Conservation (phyloP, 1,140 invertebrate genomes). For the Olivierus martensii region DNA sequence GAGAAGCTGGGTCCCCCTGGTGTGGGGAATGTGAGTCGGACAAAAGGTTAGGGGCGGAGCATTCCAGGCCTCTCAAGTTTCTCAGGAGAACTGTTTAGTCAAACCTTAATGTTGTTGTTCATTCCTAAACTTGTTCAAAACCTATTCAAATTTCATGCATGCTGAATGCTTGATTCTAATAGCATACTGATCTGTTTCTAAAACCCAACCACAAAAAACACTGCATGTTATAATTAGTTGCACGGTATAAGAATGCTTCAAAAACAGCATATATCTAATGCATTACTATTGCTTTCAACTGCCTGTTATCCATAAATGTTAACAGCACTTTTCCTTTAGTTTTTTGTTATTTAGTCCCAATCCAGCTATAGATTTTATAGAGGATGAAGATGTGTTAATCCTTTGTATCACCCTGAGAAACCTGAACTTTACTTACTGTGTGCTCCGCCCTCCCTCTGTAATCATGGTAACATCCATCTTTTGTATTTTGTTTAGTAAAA, state of each 20-base stretch:
- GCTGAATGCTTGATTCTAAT: neutral
- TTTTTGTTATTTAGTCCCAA: neutral
- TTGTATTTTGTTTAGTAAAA: neutral
- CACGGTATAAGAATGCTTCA: neutral
- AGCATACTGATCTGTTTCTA: neutral
- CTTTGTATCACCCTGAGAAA: neutral
- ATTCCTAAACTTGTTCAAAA: neutral
- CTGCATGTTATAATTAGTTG: neutral
- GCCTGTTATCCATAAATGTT: neutral
- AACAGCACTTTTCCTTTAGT: neutral
- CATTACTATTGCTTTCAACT: neutral
- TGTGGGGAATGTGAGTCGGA: neutral
- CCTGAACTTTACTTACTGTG: neutral
- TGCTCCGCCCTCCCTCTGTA: neutral
- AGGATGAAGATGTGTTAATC: neutral
- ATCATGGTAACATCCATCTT: neutral
- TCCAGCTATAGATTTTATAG: neutral
- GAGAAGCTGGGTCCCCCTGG: neutral
- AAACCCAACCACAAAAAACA: neutral
- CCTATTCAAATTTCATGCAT: neutral
- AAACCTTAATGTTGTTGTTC: neutral
- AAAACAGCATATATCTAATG: neutral
- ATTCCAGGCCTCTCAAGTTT: conserved; percentile 5
- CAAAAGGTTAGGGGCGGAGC: conserved; percentile 16
- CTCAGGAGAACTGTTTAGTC: neutral